Conservation (phyloP, 2,113 vertebrate genomes). For the Aldabrachelys gigantea region DNA sequence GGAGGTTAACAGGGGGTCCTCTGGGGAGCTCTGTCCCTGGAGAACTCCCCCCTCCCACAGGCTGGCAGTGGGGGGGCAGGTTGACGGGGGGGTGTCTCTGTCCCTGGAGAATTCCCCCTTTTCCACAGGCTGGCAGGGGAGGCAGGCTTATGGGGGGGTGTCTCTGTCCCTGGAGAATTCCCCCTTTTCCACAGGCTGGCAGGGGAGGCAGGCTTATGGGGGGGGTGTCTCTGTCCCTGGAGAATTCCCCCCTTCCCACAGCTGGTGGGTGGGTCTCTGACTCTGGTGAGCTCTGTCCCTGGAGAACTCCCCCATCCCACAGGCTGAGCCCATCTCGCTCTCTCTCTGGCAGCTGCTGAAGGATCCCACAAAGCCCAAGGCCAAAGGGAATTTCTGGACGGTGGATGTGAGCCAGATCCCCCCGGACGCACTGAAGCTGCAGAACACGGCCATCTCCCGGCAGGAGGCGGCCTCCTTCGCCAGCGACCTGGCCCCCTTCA, state of each 20-base stretch:
- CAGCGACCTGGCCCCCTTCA: constrained; percentile 88
- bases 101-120: no score
- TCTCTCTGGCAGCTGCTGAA: constrained; percentile 84
- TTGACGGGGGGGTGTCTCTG: no score
- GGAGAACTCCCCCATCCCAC: neutral
- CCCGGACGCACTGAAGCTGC: constrained; percentile 87
- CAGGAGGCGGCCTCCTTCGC: constrained; percentile 86
- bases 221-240: neutral
- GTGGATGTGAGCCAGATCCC: constrained; percentile 89
- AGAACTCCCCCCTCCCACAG: no score
- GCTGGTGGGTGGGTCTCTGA: neutral
- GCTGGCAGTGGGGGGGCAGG: no score
- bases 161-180: constrained; percentile 28
- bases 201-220: no score
- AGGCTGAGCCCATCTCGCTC: neutral
- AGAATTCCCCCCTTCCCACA: no score
- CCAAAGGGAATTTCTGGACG: constrained; percentile 92
- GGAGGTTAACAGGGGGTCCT: no score
- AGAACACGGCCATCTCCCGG: constrained; percentile 89
- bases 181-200: no score
- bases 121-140: no score
- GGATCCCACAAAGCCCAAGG: constrained; percentile 88
- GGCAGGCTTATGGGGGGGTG: neutral
- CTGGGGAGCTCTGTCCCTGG: no score
- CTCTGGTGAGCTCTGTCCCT: neutral